Conservation (phyloP, 2,797 vertebrate species). For the Microctenopoma lineatum region DNA sequence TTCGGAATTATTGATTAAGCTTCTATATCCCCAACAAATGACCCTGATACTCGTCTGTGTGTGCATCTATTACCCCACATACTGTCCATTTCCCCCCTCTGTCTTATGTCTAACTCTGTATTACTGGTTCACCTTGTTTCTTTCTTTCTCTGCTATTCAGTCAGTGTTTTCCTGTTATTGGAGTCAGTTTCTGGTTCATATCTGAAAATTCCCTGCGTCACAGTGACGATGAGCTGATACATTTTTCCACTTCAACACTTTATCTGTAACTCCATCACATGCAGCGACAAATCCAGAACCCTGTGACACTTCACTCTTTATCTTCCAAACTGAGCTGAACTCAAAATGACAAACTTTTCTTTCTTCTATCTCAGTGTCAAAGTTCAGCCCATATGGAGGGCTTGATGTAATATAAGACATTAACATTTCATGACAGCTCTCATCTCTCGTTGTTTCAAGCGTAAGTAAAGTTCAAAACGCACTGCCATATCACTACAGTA, state of each 20-base stretch:
- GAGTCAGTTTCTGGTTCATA: conserved; percentile 6
- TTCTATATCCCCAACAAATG: conserved; percentile 1
- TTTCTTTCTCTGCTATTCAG: neutral
- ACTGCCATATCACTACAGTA: neutral
- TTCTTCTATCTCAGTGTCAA: conserved; percentile 19
- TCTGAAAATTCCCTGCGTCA: conserved; percentile 1
- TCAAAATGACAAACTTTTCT: conserved; percentile 37
- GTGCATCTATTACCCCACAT: neutral
- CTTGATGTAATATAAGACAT: conserved; percentile 8
- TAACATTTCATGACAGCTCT: conserved; percentile 31
- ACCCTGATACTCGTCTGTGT: neutral
- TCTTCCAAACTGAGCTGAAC: conserved; percentile 29
- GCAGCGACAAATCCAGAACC: conserved; percentile 6
- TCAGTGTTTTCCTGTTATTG: neutral
- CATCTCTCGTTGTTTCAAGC: conserved; percentile 21
- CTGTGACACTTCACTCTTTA: conserved; percentile 9
- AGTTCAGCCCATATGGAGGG: conserved; percentile 11
- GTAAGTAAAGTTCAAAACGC: conserved; percentile 12
- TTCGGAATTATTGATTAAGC: neutral
- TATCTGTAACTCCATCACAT: neutral
- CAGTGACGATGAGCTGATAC: conserved; percentile 13
- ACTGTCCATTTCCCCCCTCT: neutral
- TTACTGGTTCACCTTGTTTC: neutral
- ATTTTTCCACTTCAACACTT: conserved; percentile 1
- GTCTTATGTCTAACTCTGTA: neutral